These are phyloP conservation scores for Pionites leucogaster DNA, from an alignment of 2,113 vertebrate genomes.

Conservation along the genomic window DNA sequence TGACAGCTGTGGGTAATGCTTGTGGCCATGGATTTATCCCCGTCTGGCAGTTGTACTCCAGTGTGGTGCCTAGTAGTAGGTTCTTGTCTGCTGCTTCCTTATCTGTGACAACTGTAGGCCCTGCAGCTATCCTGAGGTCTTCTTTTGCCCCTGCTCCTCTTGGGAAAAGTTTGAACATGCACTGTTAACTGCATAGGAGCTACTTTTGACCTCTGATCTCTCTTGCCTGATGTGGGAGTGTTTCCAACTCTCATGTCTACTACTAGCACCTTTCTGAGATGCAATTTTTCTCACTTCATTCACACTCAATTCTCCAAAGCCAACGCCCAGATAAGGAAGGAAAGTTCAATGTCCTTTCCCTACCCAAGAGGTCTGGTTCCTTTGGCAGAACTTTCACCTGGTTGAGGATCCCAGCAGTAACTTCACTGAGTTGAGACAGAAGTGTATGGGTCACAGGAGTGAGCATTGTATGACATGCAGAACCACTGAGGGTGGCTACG, in stretches of 20 bases:
- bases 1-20: not conserved
- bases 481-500: not conserved
- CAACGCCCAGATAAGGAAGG: not conserved
- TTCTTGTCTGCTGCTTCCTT: not conserved
- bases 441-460: not conserved
- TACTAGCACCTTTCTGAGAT: not conserved
- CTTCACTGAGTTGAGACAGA: not conserved
- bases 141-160: not conserved
- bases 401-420: not conserved
- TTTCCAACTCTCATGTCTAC: not conserved
- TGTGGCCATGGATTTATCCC: not conserved
- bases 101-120: not conserved
- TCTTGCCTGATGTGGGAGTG: not conserved
- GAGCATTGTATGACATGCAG: not conserved
- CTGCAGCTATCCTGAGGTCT: not conserved
- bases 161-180: not conserved
- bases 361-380: not conserved
- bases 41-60: not conserved
- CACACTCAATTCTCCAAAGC: not conserved
- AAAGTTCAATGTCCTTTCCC: not conserved
- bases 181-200: not conserved
- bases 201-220: not conserved
- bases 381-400: not conserved
- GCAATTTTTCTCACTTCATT: not conserved
- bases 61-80: fast-evolving